These are phyloP conservation scores for Heterohyrax brucei DNA, from an alignment of 2,797 vertebrate genomes.

Conservation along the genomic window DNA sequence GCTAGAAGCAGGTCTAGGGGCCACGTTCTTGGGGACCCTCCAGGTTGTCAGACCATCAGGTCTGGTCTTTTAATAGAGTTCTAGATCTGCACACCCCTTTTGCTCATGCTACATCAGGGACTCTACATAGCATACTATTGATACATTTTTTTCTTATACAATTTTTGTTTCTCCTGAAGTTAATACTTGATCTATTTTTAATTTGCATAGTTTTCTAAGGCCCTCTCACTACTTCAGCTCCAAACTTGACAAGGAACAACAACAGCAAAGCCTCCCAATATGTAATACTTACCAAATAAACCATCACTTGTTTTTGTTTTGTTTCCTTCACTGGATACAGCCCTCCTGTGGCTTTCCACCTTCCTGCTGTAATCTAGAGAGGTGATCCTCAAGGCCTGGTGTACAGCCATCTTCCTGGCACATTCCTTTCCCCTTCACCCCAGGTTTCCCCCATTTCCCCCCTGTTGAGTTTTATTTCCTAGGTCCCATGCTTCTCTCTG, in stretches of 20 bases:
- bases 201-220: background rate
- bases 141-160: background rate
- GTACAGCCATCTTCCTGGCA: background rate
- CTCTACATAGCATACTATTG: background rate
- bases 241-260: background rate
- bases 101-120: too few relatives aligned
- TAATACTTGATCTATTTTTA: background rate
- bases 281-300: background rate
- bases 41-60: too few relatives aligned
- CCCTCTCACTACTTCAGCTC: background rate
- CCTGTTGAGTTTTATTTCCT: constrained; percentile 1
- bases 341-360: background rate
- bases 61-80: too few relatives aligned
- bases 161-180: constrained; percentile 36
- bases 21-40: too few relatives aligned
- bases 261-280: background rate
- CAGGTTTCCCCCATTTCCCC: background rate
- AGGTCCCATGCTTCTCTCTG: background rate
- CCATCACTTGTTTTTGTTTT: background rate
- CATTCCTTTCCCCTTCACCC: background rate
- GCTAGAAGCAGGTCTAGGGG: too few relatives aligned
- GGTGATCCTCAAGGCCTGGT: background rate
- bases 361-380: background rate
- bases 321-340: background rate
- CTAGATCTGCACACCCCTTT: too few relatives aligned